phyloP scores from a whole-genome alignment of 2,113 vertebrate genomes.

The Ibidorhyncha struthersii region DNA sequence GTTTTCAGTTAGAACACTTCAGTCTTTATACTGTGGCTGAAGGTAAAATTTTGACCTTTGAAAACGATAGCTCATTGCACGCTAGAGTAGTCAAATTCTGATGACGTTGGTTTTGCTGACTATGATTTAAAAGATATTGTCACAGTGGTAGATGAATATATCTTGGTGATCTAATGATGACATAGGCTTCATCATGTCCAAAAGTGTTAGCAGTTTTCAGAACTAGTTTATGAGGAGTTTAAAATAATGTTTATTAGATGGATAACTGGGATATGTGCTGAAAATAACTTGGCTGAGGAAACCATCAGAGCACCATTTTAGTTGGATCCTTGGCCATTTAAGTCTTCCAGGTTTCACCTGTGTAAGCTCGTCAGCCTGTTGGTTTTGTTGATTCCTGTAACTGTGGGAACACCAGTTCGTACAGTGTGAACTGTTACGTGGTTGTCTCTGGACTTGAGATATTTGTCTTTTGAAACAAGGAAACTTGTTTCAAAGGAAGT shows the following conservation, averaged over 20 bases:
- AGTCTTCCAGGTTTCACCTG: background rate
- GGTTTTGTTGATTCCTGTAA: background rate
- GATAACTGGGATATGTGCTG: background rate
- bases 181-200: background rate
- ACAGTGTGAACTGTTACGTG: rapidly evolving
- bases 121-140: background rate
- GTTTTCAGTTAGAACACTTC: no score
- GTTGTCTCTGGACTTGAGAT: background rate
- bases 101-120: background rate
- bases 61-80: background rate
- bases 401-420: background rate
- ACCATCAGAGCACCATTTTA: background rate
- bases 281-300: background rate
- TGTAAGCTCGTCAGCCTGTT: background rate
- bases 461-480: background rate
- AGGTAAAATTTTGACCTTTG: background rate
- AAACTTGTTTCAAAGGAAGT: background rate
- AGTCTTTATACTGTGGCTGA: background rate
- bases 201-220: background rate
- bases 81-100: background rate
- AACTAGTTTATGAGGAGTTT: background rate
- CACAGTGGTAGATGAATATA: background rate
- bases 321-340: background rate
- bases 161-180: background rate
- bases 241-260: background rate